Percentiles rank a stretch among this genome's conserved stretches.
Evolutionary conservation across 2,888 invertebrate genomes (phyloP).

Genomic region (Isoperla grammatica): DNA sequence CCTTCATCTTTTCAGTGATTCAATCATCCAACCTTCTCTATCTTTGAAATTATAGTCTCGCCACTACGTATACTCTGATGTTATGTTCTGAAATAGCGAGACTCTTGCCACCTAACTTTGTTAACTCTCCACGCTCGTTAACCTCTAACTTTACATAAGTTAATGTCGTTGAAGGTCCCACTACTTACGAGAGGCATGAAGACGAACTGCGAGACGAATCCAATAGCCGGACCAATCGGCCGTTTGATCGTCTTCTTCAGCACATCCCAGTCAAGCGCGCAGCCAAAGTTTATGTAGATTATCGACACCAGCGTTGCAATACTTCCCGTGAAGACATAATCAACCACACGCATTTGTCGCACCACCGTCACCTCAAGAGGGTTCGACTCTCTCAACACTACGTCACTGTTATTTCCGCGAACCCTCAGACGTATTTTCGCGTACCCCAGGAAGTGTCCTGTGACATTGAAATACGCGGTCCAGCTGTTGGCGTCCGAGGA

Average conservation of each 20-base stretch:
- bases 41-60: too few species aligned
- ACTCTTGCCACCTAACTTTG: too few species aligned
- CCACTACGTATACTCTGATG: too few species aligned
- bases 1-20: too few species aligned
- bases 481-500: slow-evolving; percentile 34
- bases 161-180: too few species aligned
- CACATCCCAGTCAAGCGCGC: slow-evolving; percentile 72
- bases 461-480: slow-evolving; percentile 43
- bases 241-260: slow-evolving; percentile 59
- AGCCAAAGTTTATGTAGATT: slow-evolving; percentile 87
- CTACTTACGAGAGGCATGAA: slow-evolving; percentile 77
- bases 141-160: too few species aligned
- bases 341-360: slow-evolving; percentile 57
- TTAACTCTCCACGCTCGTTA: too few species aligned
- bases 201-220: slow-evolving; percentile 70
- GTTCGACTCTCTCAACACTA: slow-evolving; percentile 36
- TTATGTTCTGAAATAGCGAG: too few species aligned
- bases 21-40: too few species aligned
- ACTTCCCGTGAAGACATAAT: slow-evolving; percentile 66
- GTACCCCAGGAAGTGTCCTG: slow-evolving; percentile 39
- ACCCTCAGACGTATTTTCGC: slow-evolving; percentile 16
- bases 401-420: neutral
- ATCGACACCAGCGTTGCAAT: slow-evolving; percentile 71
- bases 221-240: slow-evolving; percentile 74
- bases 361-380: slow-evolving; percentile 51